Base-by-base conservation (phyloP, 2,888 invertebrate species). In the Holacanthella duospinosa region DNA sequence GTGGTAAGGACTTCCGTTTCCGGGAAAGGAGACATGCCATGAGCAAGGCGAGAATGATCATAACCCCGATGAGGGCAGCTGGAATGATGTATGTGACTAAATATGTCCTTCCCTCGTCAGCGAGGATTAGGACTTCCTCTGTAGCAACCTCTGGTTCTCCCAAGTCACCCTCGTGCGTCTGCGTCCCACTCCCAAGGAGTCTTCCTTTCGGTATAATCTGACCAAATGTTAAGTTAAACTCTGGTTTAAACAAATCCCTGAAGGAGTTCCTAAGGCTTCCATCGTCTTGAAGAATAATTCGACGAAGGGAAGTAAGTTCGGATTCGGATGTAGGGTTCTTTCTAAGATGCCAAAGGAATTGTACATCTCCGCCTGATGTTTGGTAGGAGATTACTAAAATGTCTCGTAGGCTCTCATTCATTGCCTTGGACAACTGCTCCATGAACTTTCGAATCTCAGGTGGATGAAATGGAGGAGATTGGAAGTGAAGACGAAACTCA, bases 11-110 rank as follows among this genome's bases (percentile, higher is more conserved):
- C 59, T 67, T 68, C 26, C 89, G 83, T 74, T 88, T 82, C 71
- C 90, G 84, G 76, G 94, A 93, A 59, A 95, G 79, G 61, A 92
- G 84, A 75, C 93, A 91, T 1, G 94, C 93, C 61, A 94, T 86
- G 61, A 93, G 81, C 0, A 89, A 86, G 0, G 94, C 92, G 55
- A 95, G 80, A 19, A 93, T 77, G 44, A 95, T 81, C 88, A 96
- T 93, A 25, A 87, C 84, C 0, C 89, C 84, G 64, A 95, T 89
- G 29, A 94, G 88, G 19, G 90, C 83, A 0, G 90, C 89, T 0
- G 96, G 94, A 64, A 95, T 83, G 48, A 95, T 86, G 70, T 91
- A 92, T 12, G 93, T 93, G 59, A 82, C 77, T 69, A 82, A 77
- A 63, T 81, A 78, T n/a, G 55, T 57, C 6, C 24, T 57, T 24